Percentiles rank a stretch among this genome's conserved stretches.
Evolutionary conservation across 2,888 invertebrate species (phyloP).

Genomic region (Epinotia ramella): DNA sequence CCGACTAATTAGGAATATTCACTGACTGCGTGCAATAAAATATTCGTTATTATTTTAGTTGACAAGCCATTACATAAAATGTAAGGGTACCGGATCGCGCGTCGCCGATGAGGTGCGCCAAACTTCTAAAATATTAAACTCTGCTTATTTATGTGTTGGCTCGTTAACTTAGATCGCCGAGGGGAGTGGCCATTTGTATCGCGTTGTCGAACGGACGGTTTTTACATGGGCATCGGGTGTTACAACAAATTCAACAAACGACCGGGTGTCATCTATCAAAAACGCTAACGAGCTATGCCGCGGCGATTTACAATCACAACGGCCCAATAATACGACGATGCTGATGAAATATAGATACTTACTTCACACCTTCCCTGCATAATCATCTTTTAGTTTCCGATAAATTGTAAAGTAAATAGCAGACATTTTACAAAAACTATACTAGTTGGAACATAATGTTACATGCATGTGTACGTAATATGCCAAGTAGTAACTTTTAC

Average conservation of each 20-base stretch:
- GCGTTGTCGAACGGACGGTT: slow-evolving; percentile 80
- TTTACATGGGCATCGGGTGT: slow-evolving; percentile 77
- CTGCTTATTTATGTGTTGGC: slow-evolving; percentile 81
- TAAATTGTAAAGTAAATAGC: slow-evolving; percentile 2
- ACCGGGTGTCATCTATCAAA: slow-evolving; percentile 84
- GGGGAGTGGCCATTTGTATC: slow-evolving; percentile 82
- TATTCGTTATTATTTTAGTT: background rate
- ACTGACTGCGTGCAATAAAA: background rate
- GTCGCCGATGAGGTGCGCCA: slow-evolving; percentile 57
- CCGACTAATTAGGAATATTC: background rate
- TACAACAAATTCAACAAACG: slow-evolving; percentile 83
- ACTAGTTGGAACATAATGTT: background rate
- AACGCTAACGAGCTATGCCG: slow-evolving; percentile 83
- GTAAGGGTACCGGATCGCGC: background rate
- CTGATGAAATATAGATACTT: slow-evolving; percentile 64
- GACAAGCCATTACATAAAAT: background rate
- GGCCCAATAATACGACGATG: slow-evolving; percentile 78
- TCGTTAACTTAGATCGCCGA: slow-evolving; percentile 83
- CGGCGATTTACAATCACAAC: slow-evolving; percentile 78
- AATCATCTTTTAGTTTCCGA: background rate
- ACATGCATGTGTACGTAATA: too few species aligned
- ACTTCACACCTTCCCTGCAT: background rate
- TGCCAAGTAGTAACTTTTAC: too few species aligned
- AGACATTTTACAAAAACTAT: background rate
- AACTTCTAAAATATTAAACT: slow-evolving; percentile 75